Conservation (phyloP, 2,888 invertebrate genomes). For the Melangyna quadrimaculata region DNA sequence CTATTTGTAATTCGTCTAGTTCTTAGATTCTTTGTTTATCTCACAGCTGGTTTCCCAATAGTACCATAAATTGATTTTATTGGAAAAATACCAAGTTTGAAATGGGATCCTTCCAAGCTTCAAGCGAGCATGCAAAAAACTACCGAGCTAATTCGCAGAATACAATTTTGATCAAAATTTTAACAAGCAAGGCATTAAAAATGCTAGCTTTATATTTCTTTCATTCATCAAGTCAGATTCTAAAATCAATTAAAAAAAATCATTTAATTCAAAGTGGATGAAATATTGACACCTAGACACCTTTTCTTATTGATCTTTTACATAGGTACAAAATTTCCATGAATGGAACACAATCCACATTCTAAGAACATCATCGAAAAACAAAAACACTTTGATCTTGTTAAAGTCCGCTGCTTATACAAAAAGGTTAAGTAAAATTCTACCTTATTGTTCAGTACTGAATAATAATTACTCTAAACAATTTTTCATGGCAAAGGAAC, state of each 20-base stretch:
- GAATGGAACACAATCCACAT: not conserved
- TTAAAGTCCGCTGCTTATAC: not conserved
- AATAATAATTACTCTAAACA: conserved; percentile 36
- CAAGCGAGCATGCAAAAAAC: too few species aligned
- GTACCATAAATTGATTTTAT: too few species aligned
- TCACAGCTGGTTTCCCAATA: too few species aligned
- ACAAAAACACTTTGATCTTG: conserved; percentile 18
- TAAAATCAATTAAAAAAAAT: not conserved
- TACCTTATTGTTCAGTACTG: not conserved
- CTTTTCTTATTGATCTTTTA: not conserved
- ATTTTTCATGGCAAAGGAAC: conserved; percentile 29
- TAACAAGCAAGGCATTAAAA: too few species aligned
- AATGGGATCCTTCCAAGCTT: too few species aligned
- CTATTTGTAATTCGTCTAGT: too few species aligned
- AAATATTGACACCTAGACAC: not conserved
- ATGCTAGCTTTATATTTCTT: not conserved
- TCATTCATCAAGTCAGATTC: not conserved
- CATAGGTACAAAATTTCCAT: conserved; percentile 2
- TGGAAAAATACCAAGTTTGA: too few species aligned
- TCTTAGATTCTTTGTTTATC: too few species aligned
- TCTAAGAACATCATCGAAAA: not conserved
- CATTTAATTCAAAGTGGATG: not conserved
- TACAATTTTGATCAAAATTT: too few species aligned
- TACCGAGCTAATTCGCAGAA: too few species aligned
- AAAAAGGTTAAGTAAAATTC: not conserved